Percentiles rank a stretch among this genome's conserved stretches.
Conservation (phyloP, 2,797 vertebrate genomes). For the Sebastes vulpes region DNA sequence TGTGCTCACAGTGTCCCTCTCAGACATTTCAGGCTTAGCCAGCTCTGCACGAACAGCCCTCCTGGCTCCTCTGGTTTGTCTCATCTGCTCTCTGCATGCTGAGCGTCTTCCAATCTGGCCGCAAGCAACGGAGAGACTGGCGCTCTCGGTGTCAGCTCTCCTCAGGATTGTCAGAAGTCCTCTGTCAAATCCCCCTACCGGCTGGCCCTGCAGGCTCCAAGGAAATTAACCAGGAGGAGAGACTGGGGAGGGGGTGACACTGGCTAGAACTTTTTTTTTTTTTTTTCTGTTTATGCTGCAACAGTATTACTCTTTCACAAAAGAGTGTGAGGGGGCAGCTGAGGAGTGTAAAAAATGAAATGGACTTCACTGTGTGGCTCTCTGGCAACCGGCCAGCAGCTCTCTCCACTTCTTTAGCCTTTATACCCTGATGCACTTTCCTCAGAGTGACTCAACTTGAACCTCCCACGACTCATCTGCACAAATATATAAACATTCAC, state of each 20-base stretch:
- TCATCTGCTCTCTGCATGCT: conserved; percentile 77
- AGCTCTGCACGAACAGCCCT: conserved; percentile 56
- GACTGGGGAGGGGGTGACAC: conserved; percentile 43
- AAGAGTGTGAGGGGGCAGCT: conserved; percentile 15
- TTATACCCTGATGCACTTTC: conserved; percentile 27
- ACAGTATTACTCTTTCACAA: conserved; percentile 47
- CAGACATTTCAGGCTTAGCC: conserved; percentile 31
- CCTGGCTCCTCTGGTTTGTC: conserved; percentile 65
- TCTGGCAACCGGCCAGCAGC: conserved; percentile 23
- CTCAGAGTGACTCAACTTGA: conserved; percentile 14
- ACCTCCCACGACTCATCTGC: conserved; percentile 23
- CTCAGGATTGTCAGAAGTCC: conserved; percentile 80
- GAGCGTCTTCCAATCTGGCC: conserved; percentile 79
- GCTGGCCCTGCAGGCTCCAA: conserved; percentile 70
- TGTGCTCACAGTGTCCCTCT: conserved; percentile 36
- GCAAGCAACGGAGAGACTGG: conserved; percentile 68
- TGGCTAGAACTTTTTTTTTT: conserved; percentile 6
- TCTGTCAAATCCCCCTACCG: conserved; percentile 75
- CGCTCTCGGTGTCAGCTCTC: conserved; percentile 72
- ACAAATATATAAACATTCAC: conserved; percentile 19
- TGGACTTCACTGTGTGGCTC: conserved; percentile 13
- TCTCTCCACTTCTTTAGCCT: conserved; percentile 6
- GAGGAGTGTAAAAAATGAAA: conserved; percentile 30
- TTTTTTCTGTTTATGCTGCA: conserved; percentile 52
- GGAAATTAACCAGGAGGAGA: conserved; percentile 76